These are phyloP conservation scores for Drosophila imparisetae DNA, from an alignment of 2,888 invertebrate species.

Conservation along the genomic window DNA sequence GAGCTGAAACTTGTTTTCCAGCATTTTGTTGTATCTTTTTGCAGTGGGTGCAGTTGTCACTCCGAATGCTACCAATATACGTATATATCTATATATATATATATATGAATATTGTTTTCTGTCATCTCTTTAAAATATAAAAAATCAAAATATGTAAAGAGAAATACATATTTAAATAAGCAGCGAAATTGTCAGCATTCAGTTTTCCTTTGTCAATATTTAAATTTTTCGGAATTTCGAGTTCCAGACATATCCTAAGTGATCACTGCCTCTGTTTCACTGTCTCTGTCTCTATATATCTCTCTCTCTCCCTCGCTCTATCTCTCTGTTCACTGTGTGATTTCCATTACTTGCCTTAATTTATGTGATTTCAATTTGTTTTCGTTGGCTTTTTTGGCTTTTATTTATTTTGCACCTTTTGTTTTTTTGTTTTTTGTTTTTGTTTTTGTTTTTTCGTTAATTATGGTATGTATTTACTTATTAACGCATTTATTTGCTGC, in stretches of 20 bases:
- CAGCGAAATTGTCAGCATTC: constrained; percentile 45
- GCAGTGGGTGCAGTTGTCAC: constrained; percentile 63
- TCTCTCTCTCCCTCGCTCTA: not conserved
- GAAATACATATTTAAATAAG: constrained; percentile 35
- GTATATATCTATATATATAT: not conserved
- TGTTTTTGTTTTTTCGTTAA: constrained; percentile 30
- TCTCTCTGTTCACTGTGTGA: not conserved
- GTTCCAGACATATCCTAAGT: constrained; percentile 31
- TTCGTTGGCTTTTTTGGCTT: constrained; percentile 18
- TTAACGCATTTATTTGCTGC: constrained; percentile 37
- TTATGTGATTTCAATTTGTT: constrained; percentile 44
- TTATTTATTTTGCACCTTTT: constrained; percentile 2
- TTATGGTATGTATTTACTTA: constrained; percentile 44
- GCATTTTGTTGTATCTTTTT: constrained; percentile 51
- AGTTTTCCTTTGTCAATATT: constrained; percentile 54
- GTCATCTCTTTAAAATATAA: constrained; percentile 18
- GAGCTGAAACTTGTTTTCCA: constrained; percentile 64
- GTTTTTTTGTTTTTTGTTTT: constrained; percentile 19
- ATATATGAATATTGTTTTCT: constrained; percentile 20
- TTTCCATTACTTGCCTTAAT: constrained; percentile 29
- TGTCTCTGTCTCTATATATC: not conserved
- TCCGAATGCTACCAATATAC: constrained; percentile 16
- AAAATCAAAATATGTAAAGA: constrained; percentile 6
- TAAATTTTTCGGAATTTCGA: constrained; percentile 29
- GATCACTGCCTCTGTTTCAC: constrained; percentile 1